Evolutionary conservation across 2,888 invertebrate genomes (phyloP).

Genomic region (Eristalinus aeneus): DNA sequence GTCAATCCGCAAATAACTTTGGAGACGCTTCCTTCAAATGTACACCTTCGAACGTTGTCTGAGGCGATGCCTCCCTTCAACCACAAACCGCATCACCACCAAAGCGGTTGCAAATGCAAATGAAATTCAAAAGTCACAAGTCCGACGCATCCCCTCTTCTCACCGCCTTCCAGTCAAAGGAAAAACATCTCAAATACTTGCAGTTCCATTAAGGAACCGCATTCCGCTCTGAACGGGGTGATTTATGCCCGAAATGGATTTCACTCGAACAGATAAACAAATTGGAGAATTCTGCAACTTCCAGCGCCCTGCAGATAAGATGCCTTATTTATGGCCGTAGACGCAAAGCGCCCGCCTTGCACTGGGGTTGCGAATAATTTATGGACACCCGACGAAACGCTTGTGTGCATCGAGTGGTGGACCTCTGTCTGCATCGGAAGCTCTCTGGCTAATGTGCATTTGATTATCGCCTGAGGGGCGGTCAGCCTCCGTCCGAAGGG

Average conservation of each 20-base stretch:
- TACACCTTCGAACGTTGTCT: too few relatives aligned
- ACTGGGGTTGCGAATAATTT: slow-evolving; percentile 30
- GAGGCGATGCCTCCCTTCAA: not conserved
- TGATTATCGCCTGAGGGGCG: not conserved
- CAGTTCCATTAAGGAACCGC: slow-evolving; percentile 33
- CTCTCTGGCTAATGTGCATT: slow-evolving; percentile 15
- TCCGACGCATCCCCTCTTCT: not conserved
- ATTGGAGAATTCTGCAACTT: slow-evolving; percentile 47
- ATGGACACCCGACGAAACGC: slow-evolving; percentile 6
- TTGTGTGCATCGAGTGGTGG: not conserved
- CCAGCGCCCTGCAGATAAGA: slow-evolving; percentile 38
- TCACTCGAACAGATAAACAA: slow-evolving; percentile 49
- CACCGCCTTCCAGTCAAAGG: not conserved
- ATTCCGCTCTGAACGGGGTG: slow-evolving; percentile 26
- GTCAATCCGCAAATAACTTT: too few relatives aligned
- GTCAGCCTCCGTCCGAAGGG: not conserved
- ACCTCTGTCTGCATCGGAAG: not conserved
- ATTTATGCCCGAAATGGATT: slow-evolving; percentile 45
- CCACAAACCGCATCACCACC: not conserved
- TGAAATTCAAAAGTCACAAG: slow-evolving; percentile 3
- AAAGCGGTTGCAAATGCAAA: not conserved
- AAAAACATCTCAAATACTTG: slow-evolving; percentile 29
- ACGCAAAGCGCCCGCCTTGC: not conserved
- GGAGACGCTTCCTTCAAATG: too few relatives aligned
- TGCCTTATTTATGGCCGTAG: slow-evolving; percentile 41